Evolutionary conservation across 2,113 vertebrate species (phyloP).

Genomic region (Murina feae): DNA sequence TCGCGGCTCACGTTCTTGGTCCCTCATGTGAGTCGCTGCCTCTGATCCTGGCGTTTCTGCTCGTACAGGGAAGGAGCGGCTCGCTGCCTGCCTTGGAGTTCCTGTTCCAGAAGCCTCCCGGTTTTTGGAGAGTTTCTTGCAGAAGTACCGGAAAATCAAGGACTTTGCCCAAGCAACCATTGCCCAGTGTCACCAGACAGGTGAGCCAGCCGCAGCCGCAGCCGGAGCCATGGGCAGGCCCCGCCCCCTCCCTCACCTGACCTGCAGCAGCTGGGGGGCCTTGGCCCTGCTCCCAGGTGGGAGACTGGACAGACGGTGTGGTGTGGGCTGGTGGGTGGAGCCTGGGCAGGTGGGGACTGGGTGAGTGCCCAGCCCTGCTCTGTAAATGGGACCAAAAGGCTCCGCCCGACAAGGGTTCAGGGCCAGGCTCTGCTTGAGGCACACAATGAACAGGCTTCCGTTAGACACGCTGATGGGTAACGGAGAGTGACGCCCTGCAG

Average conservation of each 20-base stretch:
- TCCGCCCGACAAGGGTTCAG: background rate
- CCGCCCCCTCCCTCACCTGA: background rate
- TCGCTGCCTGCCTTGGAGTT: conserved; percentile 88
- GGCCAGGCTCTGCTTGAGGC: background rate
- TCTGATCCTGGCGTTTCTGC: background rate
- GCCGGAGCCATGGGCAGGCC: background rate
- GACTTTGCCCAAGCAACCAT: conserved; percentile 87
- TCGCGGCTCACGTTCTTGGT: fast-evolving
- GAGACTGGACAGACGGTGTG: background rate
- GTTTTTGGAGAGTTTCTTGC: conserved; percentile 91
- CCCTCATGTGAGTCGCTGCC: background rate
- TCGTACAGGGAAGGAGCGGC: conserved; percentile 85
- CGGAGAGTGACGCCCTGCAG: background rate
- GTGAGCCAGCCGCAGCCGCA: conserved; percentile 63
- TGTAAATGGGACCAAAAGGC: background rate
- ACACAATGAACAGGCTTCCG: background rate
- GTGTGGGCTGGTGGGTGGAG: background rate
- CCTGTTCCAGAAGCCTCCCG: conserved; percentile 83
- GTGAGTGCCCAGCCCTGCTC: background rate
- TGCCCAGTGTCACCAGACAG: conserved; percentile 85
- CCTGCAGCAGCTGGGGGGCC: background rate
- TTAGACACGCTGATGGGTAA: background rate
- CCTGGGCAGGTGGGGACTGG: background rate
- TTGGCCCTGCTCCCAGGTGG: background rate
- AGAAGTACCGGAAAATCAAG: conserved; percentile 89